phyloP scores from a whole-genome alignment of 2,113 vertebrate species.

The Bettongia penicillata region DNA sequence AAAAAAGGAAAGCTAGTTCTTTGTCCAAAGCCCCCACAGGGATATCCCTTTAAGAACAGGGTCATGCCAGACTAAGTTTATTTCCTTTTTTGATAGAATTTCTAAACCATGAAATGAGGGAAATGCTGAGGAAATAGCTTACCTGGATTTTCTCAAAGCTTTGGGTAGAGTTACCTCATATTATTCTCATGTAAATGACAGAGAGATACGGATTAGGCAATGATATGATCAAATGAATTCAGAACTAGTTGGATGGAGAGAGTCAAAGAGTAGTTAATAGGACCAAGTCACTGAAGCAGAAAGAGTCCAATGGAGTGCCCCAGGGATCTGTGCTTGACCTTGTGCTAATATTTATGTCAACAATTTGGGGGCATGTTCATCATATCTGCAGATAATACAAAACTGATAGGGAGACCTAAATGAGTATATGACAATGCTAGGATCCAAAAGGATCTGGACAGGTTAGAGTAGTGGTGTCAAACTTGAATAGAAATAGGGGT shows the following conservation, averaged over 20 bases:
- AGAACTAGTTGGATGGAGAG: neutral
- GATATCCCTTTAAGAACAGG: neutral
- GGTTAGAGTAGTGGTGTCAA: too few species aligned
- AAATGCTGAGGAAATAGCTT: neutral
- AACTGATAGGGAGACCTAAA: too few species aligned
- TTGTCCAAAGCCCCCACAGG: too few species aligned
- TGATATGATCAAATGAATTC: neutral
- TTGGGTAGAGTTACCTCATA: neutral
- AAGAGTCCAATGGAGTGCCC: neutral
- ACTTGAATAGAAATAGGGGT: too few species aligned
- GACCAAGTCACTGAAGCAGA: neutral
- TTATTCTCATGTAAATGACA: neutral
- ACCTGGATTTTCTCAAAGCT: neutral
- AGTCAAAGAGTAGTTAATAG: neutral
- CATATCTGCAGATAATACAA: too few species aligned
- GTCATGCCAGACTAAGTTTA: neutral
- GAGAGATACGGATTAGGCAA: neutral
- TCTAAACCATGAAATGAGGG: neutral
- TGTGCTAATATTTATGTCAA: neutral
- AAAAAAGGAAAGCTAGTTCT: neutral
- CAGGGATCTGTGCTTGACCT: neutral
- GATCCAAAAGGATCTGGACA: too few species aligned
- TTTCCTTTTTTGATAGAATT: neutral
- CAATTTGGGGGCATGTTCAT: neutral
- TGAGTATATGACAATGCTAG: too few species aligned